phyloP scores from a whole-genome alignment of 2,113 vertebrate genomes.

The Bucco capensis region DNA sequence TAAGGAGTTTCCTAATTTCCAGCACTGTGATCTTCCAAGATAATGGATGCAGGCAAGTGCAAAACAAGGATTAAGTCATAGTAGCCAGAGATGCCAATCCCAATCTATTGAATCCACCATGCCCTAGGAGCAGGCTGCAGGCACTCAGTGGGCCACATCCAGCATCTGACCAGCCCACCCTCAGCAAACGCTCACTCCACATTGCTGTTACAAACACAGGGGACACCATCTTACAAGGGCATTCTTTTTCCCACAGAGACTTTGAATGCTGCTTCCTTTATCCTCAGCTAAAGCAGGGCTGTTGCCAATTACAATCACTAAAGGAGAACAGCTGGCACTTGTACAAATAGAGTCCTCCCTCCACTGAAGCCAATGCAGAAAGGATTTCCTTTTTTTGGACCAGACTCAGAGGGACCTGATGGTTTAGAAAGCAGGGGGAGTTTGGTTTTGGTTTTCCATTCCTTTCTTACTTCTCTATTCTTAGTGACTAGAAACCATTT shows the following conservation, averaged over 20 bases:
- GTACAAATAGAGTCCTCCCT: not conserved
- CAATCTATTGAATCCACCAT: not conserved
- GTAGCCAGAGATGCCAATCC: not conserved
- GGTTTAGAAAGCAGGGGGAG: not conserved
- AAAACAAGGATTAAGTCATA: not conserved
- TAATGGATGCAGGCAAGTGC: not conserved
- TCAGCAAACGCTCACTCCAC: rapidly evolving
- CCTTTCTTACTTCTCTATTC: not conserved
- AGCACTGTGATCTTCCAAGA: not conserved
- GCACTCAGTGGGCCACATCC: not conserved
- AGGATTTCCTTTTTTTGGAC: not conserved
- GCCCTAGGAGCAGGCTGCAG: not conserved
- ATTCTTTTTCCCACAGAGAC: not conserved
- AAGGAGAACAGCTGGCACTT: constrained; percentile 9
- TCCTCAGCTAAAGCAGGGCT: not conserved
- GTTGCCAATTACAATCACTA: not conserved
- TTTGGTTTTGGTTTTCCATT: not conserved
- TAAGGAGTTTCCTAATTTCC: not conserved
- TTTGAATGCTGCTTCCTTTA: not conserved
- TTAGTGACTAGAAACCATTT: not conserved
- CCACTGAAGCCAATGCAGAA: not conserved
- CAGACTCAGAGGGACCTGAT: not conserved
- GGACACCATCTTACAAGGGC: not conserved
- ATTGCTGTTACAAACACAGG: not conserved
- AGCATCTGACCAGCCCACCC: not conserved